Evolutionary conservation across 1,140 invertebrate genomes (phyloP).

Genomic region (Heterodera schachtii): DNA sequence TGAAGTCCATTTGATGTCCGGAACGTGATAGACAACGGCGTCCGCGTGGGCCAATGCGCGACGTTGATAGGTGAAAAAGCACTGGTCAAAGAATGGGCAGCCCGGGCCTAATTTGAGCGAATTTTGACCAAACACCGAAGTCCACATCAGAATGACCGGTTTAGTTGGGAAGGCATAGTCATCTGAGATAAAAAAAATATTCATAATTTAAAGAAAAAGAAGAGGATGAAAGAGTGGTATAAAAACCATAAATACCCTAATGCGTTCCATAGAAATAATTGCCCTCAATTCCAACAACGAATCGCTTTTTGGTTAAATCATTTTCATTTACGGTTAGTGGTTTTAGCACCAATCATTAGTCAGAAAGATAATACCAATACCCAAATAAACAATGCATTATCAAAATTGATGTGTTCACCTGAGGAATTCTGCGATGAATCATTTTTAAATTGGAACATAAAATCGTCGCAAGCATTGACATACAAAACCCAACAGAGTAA

Average conservation of each 20-base stretch:
- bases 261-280: too few species aligned
- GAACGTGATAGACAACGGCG: conserved; percentile 39
- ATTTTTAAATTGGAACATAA: neutral
- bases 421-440: neutral
- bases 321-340: too few species aligned
- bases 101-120: conserved; percentile 1
- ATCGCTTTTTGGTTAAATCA: too few species aligned
- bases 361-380: too few species aligned
- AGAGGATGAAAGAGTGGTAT: too few species aligned
- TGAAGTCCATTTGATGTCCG: conserved; percentile 28
- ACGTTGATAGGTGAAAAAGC: conserved; percentile 31
- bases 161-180: neutral
- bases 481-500: neutral
- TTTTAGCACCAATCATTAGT: too few species aligned
- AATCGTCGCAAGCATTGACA: neutral
- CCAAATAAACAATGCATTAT: too few species aligned
- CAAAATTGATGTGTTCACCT: too few species aligned
- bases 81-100: conserved; percentile 25
- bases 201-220: too few species aligned
- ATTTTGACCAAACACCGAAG: conserved; percentile 1
- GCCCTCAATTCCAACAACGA: too few species aligned
- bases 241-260: too few species aligned
- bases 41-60: conserved; percentile 10
- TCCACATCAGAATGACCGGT: conserved; percentile 26
- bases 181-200: neutral